phyloP scores from a whole-genome alignment of 1,140 invertebrate genomes.

The Periplaneta americana region DNA sequence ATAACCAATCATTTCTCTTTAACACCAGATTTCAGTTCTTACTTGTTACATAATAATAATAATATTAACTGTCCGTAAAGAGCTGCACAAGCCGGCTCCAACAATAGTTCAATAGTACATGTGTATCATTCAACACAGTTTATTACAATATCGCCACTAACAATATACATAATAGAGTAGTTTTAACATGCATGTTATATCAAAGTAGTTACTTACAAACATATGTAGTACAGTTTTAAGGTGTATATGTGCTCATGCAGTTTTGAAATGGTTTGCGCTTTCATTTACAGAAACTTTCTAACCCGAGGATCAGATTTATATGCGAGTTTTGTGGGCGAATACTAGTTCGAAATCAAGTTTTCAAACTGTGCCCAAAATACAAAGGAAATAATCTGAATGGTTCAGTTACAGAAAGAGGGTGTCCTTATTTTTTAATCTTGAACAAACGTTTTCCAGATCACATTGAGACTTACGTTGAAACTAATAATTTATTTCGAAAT shows the following conservation, averaged over 20 bases:
- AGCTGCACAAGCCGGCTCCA: not conserved
- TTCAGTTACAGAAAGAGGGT: too few species aligned
- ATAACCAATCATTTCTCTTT: slow-evolving; percentile 1
- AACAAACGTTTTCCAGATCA: too few species aligned
- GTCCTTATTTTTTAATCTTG: too few species aligned
- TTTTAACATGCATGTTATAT: slow-evolving; percentile 8
- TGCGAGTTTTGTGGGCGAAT: too few species aligned
- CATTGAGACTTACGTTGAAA: too few species aligned
- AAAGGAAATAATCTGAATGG: too few species aligned
- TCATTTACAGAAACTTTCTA: too few species aligned
- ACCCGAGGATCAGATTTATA: too few species aligned
- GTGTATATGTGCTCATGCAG: not conserved
- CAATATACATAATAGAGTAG: slow-evolving; percentile 6
- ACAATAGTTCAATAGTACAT: slow-evolving; percentile 9
- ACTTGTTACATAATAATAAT: not conserved
- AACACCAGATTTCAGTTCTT: not conserved
- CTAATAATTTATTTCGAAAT: too few species aligned
- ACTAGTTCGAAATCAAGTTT: too few species aligned
- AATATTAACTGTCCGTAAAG: slow-evolving; percentile 1
- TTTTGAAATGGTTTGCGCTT: not conserved
- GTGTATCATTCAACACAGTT: slow-evolving; percentile 2
- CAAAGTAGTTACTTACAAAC: not conserved
- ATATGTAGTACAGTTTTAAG: slow-evolving; percentile 4
- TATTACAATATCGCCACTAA: slow-evolving; percentile 3
- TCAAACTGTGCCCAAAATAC: too few species aligned